Evolutionary conservation across 2,888 invertebrate species (phyloP).

Genomic region (Nomada ruficornis): DNA sequence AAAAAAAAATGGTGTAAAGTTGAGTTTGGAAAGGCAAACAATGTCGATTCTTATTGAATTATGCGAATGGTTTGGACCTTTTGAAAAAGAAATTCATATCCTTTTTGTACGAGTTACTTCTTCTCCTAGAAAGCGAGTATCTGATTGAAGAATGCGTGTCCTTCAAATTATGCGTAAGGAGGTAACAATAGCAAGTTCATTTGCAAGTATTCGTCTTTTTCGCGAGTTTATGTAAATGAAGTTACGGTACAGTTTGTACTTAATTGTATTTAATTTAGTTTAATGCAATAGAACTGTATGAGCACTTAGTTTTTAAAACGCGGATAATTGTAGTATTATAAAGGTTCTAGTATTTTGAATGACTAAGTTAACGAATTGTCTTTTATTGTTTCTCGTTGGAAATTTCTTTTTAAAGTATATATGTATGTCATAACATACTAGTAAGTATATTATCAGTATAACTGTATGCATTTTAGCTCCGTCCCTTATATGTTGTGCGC

Average conservation of each 20-base stretch:
- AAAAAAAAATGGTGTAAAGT: constrained; percentile 25
- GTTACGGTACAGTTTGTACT: constrained; percentile 62
- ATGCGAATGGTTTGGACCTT: constrained; percentile 13
- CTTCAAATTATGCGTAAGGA: constrained; percentile 25
- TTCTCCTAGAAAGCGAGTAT: constrained; percentile 14
- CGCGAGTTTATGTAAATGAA: constrained; percentile 61
- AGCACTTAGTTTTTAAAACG: constrained; percentile 57
- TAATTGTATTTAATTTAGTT: constrained; percentile 67
- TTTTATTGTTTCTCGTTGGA: constrained; percentile 43
- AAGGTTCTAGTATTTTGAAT: constrained; percentile 47
- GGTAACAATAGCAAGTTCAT: constrained; percentile 46
- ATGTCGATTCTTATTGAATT: constrained; percentile 21
- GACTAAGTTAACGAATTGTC: constrained; percentile 43
- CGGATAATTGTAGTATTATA: constrained; percentile 52
- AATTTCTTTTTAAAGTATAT: constrained; percentile 45
- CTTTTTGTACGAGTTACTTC: constrained; percentile 55
- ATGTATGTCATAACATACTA: constrained; percentile 54
- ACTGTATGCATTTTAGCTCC: constrained; percentile 80
- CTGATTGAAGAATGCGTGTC: constrained; percentile 25
- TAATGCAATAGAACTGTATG: constrained; percentile 50
- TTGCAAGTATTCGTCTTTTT: constrained; percentile 56
- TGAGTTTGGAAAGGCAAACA: constrained; percentile 7
- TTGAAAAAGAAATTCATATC: constrained; percentile 36
- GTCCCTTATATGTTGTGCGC: constrained; percentile 78
- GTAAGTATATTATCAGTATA: constrained; percentile 71